Evolutionary conservation across 2,888 invertebrate species (phyloP), one percentile per base, ranked within the genome.

Genomic region (Sphaeridia pumilis): DNA sequence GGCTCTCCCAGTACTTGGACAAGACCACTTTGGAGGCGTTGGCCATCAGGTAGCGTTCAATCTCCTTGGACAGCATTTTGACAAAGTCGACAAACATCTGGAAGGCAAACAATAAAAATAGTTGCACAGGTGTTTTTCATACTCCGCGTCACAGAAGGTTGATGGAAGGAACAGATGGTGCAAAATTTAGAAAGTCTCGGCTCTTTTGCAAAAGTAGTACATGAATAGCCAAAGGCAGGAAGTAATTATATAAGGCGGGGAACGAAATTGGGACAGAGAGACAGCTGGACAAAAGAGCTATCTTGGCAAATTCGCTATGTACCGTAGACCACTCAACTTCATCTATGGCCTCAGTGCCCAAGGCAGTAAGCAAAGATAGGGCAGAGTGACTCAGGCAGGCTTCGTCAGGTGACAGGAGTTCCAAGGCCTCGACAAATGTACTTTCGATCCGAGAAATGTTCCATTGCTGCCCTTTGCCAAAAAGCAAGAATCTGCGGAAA

Each of bases 321-420:
- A 69, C 69, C 57, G 67, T 63, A 59, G 67, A 67, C 66, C 67
- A 68, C 57, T 66, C 66, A 58, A 67, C 65, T 58, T 68, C 67
- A 51, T 67, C 67, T 48, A 67, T 65, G 4, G 65, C 63, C 36
- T 63, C 59, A 22, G 55, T 63, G 20, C 62, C 61, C 1, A 64
- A 57, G 41, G 65, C 63, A 14, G 69, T 63, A 4, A 72, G 65
- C 12, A 67, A 72, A 67, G 65, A 71, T 63, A 69, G 73, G 64
- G 74, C 74, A 1, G 78, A 74, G 66, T 88, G 88, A 56, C 87
- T 82, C 52, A 80, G 78, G 69, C 90, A 89, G 0, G 87, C 82
- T 68, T 85, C 84, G 58, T 89, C 87, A 0, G 87, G 80, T 1
- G 84, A 80, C 34, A 92, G 75, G 55, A 82, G 78, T 57, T 84